phyloP scores from a whole-genome alignment of 2,888 invertebrate species.

The Rhimphoctona megacephalus region DNA sequence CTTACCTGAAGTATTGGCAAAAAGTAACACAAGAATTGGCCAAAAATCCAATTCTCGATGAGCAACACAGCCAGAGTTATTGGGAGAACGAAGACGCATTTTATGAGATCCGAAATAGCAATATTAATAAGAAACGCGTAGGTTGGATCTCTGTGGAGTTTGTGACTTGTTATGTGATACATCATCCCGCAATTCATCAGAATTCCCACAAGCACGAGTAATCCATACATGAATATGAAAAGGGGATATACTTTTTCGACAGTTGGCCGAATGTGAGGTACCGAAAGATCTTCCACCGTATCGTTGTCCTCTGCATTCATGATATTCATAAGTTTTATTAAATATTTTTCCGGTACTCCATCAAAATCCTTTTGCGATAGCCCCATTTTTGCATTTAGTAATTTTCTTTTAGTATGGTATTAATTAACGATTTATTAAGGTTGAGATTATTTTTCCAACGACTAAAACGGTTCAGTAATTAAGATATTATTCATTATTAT shows the following conservation, averaged over 20 bases:
- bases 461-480: background rate
- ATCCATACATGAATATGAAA: constrained; percentile 88
- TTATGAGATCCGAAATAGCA: constrained; percentile 88
- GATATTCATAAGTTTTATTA: constrained; percentile 81
- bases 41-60: constrained; percentile 91
- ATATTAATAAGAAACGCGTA: constrained; percentile 89
- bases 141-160: constrained; percentile 88
- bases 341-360: constrained; percentile 65
- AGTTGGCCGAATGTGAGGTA: constrained; percentile 87
- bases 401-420: background rate
- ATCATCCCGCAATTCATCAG: constrained; percentile 87
- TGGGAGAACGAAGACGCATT: constrained; percentile 89
- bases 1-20: constrained; percentile 91
- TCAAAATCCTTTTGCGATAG: constrained; percentile 48
- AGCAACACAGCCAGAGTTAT: constrained; percentile 89
- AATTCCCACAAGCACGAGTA: constrained; percentile 87
- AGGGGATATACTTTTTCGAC: constrained; percentile 87
- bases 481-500: background rate
- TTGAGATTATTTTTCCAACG: background rate
- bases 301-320: constrained; percentile 82
- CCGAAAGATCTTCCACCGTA: constrained; percentile 86
- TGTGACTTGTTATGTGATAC: constrained; percentile 85
- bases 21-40: constrained; percentile 90
- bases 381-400: constrained; percentile 26
- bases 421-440: background rate